Evolutionary conservation across 2,888 invertebrate species (phyloP), one percentile per base, ranked within the genome.

Genomic region (Caenorhabditis sp.): DNA sequence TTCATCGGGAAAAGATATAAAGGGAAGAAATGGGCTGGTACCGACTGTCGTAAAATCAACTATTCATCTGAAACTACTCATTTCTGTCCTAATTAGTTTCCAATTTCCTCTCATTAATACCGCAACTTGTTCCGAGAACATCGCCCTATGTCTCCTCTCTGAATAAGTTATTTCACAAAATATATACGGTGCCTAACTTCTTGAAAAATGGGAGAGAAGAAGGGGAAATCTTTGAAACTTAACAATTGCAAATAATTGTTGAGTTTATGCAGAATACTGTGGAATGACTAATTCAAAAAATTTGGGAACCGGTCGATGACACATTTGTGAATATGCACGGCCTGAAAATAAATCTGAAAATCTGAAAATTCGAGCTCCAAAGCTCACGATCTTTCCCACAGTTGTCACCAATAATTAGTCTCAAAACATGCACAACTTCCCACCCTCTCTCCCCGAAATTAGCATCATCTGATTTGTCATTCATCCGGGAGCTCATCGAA

Each of bases 101-200:
- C 64, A 63, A 79, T 79, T 79, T 79, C 70, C 63, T 54, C 64
- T 38, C 70, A 79, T 70, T 64, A 79, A 79, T 79, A 79, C 79
- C 70, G 24, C 70, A 51, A 61, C 69, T 70, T 69, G 61, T 61
- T 70, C 79, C 56, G 38, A 79, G 56, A 79, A 79, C 70, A 70
- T 79, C 64, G 64, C 70, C 38, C 70, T 59, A 44, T 47, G 56
- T 56, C 44, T 47, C 35, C 22, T 47, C 24, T 54, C 22, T 54
- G 47, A 59, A 47, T 77, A 69, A 69, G 61, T 77, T 77, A 77
- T 76, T 59, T 68, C 66, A 51, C 26, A 26, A 41, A 16, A 14
- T 7, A 64, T 16, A 56, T 77, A 77, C 77, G 77, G 77, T 77
- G 49, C 63, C 63, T 77, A 7, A 6, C 31, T 54, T 35, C 19